Evolutionary conservation across 37 sponge, comb jelly and placozoan genomes (phyloP).

Genomic region (Tethya wilhelma): DNA sequence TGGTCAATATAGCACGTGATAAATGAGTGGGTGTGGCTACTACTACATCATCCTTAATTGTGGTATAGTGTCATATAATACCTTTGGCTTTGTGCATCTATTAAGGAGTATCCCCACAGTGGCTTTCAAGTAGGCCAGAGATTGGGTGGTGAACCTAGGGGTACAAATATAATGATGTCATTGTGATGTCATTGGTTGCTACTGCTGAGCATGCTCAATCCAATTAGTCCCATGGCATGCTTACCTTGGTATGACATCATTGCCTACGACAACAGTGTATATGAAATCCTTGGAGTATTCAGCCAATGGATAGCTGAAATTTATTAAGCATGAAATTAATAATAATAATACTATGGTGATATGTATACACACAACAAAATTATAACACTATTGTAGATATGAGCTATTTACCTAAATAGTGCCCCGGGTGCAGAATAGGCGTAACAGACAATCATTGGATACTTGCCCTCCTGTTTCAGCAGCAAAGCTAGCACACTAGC

Average conservation of each 20-base stretch:
- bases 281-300: slow-evolving; percentile 41
- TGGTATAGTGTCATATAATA: too few species aligned
- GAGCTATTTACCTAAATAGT: slow-evolving; percentile 47
- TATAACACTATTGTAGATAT: background rate
- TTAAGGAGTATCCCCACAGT: too few species aligned
- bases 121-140: too few species aligned
- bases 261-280: slow-evolving; percentile 37
- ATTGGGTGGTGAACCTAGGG: too few species aligned
- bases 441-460: slow-evolving; percentile 34
- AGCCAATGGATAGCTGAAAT: slow-evolving; percentile 34
- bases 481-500: slow-evolving; percentile 56
- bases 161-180: too few species aligned
- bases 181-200: too few species aligned
- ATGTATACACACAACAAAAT: slow-evolving; percentile 2
- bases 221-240: too few species aligned
- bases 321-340: background rate
- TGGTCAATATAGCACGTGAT: too few species aligned
- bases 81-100: too few species aligned
- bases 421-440: slow-evolving; percentile 67
- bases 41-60: too few species aligned
- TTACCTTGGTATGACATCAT: slow-evolving; percentile 65
- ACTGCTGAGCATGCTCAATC: too few species aligned
- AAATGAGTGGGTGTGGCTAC: too few species aligned
- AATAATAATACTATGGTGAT: background rate
- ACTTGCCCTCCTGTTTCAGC: slow-evolving; percentile 5